Base-by-base conservation (phyloP, 2,113 vertebrate genomes). In the Gambusia holbrooki region DNA sequence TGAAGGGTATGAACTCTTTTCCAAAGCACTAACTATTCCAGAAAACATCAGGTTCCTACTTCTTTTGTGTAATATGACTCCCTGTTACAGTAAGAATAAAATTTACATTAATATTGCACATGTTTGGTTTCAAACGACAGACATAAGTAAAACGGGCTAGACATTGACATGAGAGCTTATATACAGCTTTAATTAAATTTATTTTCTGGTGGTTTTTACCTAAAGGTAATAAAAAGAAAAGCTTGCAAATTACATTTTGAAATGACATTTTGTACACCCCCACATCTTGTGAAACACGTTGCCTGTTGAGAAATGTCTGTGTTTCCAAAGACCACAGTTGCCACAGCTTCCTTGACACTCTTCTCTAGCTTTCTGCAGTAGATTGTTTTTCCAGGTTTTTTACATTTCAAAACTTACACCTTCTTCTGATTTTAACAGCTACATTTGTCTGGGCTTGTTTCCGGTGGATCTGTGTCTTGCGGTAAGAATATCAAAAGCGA, bases 401-500 rank as follows among this genome's bases (percentile, higher is more conserved):
- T 76, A 58, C 27, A 79, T 5, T 76, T 63, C 73, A 60, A 71
- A 73, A 73, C 51, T 67, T 22, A 42, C n/a, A 37, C 17, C 25
- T 12, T 11, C 66, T 74, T 71, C 30, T 73, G 33, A 69, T 75
- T 71, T 74, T 37, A 67, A 3, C 60, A 63, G 29, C 33, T 69
- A 19, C 29, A 71, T 79, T 69, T 32, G 65, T 69, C 42, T 13
- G 62, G 40, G 62, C 61, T 76, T 71, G 28, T 77, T 85, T 82
- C 60, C 27, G 51, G 68, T 37, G 54, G 74, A 82, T 88, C 71
- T 54, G n/a, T 82, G 68, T 88, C 83, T 86, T 77, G 48, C 51
- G 71, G 63, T 69, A 75, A 67, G 62, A 65, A 67, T 79, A 86
- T 90, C 85, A 86, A 89, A 90, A 83, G 69, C 77, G 48, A 67